Base-by-base conservation (phyloP, 53 echinoderm and acorn worm genomes). In the Temnopleurus reevesii region DNA sequence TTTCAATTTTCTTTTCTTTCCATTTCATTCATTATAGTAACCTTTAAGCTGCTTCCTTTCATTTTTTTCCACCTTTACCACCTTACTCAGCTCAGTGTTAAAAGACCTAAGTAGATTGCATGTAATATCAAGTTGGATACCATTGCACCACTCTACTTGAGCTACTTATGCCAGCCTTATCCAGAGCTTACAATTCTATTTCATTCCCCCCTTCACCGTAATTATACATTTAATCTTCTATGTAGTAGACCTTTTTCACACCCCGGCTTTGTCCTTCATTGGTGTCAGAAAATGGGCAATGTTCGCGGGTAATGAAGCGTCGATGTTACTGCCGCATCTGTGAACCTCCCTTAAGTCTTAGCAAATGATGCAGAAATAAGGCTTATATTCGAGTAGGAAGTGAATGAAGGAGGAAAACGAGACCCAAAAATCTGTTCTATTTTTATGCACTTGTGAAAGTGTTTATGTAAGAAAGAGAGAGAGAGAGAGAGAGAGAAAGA, bases 351-450 rank as follows among this genome's bases (percentile, higher is more conserved):
- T 71, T 26, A 80, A 80, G 80, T 80, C 80, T 80, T 80, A 80
- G 80, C 30, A 80, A 80, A 80, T 80, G 80, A 80, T 80, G 80
- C 80, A 80, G 80, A 80, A 80, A 80, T 80, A 49, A 51, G 80
- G 46, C 80, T 51, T 80, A 51, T 46, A 30, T 26, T 47, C 28
- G 80, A 80, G 29, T 46, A 51, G 26, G 80, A 47, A 17, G 31
- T n/a, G 47, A 80, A 15, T 12, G 24, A 47, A 4, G 46, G 45
- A 45, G 46, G 10, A 26, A 77, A 45, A 45, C 19, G 26, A 80
- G 51, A 29, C 28, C 29, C 29, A 80, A 80, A 41, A 71, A 71
- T 43, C 23, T n/a, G 23, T 38, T 71, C 71, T 10, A 19, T 71
- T 34, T 35, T 71, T 71, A 7, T 36, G 36, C 71, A 66, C 23